Evolutionary conservation across 2,888 invertebrate species (phyloP).

Genomic region (Metallyticus violacea): DNA sequence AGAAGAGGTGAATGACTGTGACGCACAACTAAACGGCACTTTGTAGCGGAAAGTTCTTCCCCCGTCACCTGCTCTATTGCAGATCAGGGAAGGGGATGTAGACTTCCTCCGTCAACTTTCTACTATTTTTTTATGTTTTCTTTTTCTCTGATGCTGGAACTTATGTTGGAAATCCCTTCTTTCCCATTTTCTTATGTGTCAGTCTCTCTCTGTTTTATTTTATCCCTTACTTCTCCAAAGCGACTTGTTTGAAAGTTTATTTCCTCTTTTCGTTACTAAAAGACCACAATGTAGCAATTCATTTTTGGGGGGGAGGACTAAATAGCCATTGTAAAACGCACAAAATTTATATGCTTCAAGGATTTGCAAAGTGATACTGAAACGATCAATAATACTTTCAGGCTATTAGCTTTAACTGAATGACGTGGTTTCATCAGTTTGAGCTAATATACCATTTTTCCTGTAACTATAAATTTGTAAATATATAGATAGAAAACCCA

Average conservation of each 20-base stretch:
- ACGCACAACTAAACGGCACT: neutral
- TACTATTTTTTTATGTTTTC: neutral
- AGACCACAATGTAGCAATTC: neutral
- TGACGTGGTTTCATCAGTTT: too few species aligned
- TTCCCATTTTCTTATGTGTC: neutral
- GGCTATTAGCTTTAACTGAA: too few species aligned
- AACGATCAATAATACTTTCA: too few species aligned
- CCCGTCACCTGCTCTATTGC: neutral
- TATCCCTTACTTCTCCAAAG: neutral
- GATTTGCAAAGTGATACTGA: too few species aligned
- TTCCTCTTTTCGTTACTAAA: neutral
- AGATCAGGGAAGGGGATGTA: neutral
- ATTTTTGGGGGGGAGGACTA: too few species aligned
- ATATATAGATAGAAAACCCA: too few species aligned
- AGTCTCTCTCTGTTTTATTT: neutral
- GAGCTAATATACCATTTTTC: too few species aligned
- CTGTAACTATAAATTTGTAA: too few species aligned
- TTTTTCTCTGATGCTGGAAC: neutral
- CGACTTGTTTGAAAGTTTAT: neutral
- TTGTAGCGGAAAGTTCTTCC: neutral
- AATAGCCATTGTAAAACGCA: neutral
- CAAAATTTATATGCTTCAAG: neutral
- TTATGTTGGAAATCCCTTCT: neutral
- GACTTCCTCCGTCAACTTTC: neutral
- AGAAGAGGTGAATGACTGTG: neutral